These are phyloP conservation scores for Myzus persicae DNA, from an alignment of 1,140 invertebrate genomes.

Conservation along the genomic window DNA sequence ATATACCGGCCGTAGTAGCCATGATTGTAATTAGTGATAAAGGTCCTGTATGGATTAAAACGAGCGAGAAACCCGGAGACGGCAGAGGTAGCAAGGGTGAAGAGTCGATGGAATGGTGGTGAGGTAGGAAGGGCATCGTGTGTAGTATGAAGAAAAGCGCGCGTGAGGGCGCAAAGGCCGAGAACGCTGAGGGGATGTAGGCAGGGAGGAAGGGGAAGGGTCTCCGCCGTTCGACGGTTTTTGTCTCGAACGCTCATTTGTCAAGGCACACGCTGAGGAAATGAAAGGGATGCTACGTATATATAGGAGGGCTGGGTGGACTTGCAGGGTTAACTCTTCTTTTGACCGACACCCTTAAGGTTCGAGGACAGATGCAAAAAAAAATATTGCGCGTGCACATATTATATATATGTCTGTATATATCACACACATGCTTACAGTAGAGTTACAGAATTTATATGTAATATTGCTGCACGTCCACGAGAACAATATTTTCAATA, in stretches of 20 bases:
- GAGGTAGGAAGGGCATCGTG: neutral
- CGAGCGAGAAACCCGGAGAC: neutral
- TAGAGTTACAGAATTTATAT: neutral
- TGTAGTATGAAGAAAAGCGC: conserved; percentile 52
- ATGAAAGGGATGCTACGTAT: conserved; percentile 5
- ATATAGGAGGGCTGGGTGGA: neutral
- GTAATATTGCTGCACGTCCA: neutral
- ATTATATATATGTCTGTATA: neutral
- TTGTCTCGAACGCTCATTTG: conserved; percentile 59
- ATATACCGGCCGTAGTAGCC: conserved; percentile 19
- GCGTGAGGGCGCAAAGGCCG: conserved; percentile 17
- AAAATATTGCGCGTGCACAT: neutral
- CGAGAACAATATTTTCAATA: neutral
- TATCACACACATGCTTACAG: neutral
- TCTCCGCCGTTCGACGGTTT: conserved; percentile 53
- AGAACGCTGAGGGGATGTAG: neutral
- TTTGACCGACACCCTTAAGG: conserved; percentile 59
- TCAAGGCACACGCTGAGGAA: conserved; percentile 45
- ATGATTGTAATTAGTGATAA: conserved; percentile 57
- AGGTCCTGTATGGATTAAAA: conserved; percentile 58
- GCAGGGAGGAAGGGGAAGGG: neutral
- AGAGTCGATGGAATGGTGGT: neutral
- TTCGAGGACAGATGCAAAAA: conserved; percentile 49
- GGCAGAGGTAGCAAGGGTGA: too few species aligned
- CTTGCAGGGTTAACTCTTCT: conserved; percentile 51